phyloP scores from a whole-genome alignment of 2,113 vertebrate genomes.

The Apeltes quadracus region DNA sequence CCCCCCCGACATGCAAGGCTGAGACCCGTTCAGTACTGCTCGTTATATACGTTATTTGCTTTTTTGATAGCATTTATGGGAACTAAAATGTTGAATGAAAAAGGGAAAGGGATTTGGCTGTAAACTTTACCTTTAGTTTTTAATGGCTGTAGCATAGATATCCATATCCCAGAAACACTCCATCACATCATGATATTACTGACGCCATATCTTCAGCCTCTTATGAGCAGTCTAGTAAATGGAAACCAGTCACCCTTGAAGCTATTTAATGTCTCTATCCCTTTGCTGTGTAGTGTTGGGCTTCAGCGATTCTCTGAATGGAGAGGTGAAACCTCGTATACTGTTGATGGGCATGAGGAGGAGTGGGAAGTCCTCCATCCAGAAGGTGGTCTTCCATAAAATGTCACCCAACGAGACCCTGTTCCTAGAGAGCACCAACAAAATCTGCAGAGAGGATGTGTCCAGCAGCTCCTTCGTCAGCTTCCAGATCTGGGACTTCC shows the following conservation, averaged over 20 bases:
- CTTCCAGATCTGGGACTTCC: constrained; percentile 97
- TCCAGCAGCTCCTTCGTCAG: constrained; percentile 95
- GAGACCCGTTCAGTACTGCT: too few relatives aligned
- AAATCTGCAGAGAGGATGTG: constrained; percentile 92
- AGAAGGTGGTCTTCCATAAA: constrained; percentile 97
- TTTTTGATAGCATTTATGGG: too few relatives aligned
- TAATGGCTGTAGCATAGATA: too few relatives aligned
- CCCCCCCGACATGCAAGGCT: too few relatives aligned
- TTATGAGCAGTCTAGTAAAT: background rate
- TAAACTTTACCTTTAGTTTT: background rate
- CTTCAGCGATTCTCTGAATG: constrained; percentile 88
- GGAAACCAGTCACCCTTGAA: background rate
- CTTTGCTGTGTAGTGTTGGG: constrained; percentile 81
- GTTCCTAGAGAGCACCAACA: constrained; percentile 94
- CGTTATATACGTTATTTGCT: too few relatives aligned
- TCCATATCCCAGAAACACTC: background rate
- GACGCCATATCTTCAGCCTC: background rate
- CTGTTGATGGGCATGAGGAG: constrained; percentile 92
- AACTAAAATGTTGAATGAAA: too few relatives aligned
- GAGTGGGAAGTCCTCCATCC: constrained; percentile 95
- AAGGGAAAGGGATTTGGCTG: too few relatives aligned
- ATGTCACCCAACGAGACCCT: constrained; percentile 94
- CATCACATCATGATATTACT: background rate
- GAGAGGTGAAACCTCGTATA: constrained; percentile 94
- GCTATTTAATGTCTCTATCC: background rate